These are phyloP conservation scores for Notothenia rossii DNA, from an alignment of 2,113 vertebrate genomes.

Conservation along the genomic window DNA sequence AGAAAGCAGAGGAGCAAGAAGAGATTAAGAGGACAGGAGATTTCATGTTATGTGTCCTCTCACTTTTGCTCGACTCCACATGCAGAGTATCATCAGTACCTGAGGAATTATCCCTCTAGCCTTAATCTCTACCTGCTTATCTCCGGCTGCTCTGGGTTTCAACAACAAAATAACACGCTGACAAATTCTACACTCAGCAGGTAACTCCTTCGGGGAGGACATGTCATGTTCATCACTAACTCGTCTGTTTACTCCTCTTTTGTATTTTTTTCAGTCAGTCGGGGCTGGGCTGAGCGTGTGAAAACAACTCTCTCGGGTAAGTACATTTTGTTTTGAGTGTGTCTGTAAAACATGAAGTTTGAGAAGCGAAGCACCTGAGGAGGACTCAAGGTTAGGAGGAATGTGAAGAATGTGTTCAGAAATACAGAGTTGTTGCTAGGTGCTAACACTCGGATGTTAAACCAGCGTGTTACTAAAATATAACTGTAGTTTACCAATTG, in stretches of 20 bases:
- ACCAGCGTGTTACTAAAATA: not conserved
- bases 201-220: not conserved
- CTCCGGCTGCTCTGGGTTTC: not conserved
- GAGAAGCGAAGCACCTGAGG: not conserved
- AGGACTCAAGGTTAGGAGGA: not conserved
- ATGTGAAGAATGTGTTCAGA: constrained; percentile 28
- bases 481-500: not conserved
- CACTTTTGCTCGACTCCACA: not conserved
- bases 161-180: constrained; percentile 20
- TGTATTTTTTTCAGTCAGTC: constrained; percentile 3
- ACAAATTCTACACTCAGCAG: not conserved
- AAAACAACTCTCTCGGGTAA: constrained; percentile 52
- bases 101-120: constrained; percentile 37
- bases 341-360: too few relatives aligned
- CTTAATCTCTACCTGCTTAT: constrained; percentile 45
- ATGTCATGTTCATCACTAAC: not conserved
- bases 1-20: not conserved
- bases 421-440: not conserved
- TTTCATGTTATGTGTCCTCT: not conserved
- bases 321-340: constrained; percentile 7
- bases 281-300: constrained; percentile 8
- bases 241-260: constrained; percentile 10
- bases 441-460: not conserved
- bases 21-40: not conserved
- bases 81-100: constrained; percentile 25